phyloP scores from a whole-genome alignment of 2,797 vertebrate species.

The Mormyrops boulengeri region DNA sequence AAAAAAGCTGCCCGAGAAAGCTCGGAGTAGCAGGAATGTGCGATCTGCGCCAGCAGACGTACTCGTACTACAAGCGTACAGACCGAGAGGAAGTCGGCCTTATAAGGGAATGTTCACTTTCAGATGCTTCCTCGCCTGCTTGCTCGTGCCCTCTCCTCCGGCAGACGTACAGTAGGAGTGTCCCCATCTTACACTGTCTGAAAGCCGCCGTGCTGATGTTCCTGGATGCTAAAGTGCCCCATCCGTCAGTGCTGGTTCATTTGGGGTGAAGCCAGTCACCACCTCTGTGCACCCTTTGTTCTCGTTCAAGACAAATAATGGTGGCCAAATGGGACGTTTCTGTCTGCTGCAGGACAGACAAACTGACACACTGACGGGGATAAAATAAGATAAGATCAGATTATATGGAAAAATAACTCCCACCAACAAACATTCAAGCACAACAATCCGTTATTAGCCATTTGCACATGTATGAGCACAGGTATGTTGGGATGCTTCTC shows the following conservation, averaged over 20 bases:
- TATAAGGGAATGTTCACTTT: constrained; percentile 77
- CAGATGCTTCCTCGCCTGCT: constrained; percentile 45
- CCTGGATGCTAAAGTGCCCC: constrained; percentile 37
- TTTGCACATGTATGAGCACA: neutral
- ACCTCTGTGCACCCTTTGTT: constrained; percentile 21
- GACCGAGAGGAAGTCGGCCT: constrained; percentile 78
- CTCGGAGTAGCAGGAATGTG: constrained; percentile 76
- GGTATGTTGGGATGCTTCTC: neutral
- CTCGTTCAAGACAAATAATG: neutral
- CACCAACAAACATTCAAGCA: neutral
- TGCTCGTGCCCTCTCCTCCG: constrained; percentile 22
- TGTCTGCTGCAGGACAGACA: neutral
- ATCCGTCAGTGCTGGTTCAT: constrained; percentile 45
- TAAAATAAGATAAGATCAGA: neutral
- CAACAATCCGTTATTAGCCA: neutral
- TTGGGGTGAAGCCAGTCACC: constrained; percentile 26
- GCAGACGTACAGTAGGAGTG: constrained; percentile 51
- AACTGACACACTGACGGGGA: neutral
- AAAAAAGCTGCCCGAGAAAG: constrained; percentile 84
- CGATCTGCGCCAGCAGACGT: constrained; percentile 75
- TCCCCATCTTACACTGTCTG: constrained; percentile 35
- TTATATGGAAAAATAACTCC: neutral
- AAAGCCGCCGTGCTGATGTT: constrained; percentile 20
- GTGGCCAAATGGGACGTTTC: neutral
- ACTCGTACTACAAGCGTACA: constrained; percentile 68